Conservation (phyloP, 2,797 vertebrate genomes). For the Coregonus sp. region DNA sequence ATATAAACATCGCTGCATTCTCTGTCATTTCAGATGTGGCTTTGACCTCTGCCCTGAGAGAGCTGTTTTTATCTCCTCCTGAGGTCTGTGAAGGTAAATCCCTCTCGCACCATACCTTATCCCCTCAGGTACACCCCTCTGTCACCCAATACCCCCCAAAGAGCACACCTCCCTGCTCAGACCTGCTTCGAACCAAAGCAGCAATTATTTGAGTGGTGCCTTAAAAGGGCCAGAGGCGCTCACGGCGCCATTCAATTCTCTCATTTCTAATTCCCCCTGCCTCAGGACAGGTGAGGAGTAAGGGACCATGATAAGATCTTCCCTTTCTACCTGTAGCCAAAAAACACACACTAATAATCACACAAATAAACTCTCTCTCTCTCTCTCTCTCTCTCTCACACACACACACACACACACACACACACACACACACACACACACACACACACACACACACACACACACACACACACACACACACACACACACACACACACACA, state of each 20-base stretch:
- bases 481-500: no score
- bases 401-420: background rate
- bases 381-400: no score
- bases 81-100: constrained; percentile 68
- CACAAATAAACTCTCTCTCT: constrained; percentile 25
- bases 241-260: constrained; percentile 81
- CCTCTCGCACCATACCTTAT: constrained; percentile 19
- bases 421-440: background rate
- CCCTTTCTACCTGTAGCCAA: constrained; percentile 83
- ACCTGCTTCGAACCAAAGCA: constrained; percentile 83
- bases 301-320: constrained; percentile 83
- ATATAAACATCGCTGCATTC: constrained; percentile 50
- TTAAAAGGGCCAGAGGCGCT: constrained; percentile 73
- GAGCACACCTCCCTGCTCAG: constrained; percentile 79
- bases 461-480: no score
- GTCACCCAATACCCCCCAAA: constrained; percentile 80
- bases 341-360: constrained; percentile 60
- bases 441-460: no score
- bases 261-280: constrained; percentile 87
- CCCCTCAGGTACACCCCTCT: constrained; percentile 67
- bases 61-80: constrained; percentile 68
- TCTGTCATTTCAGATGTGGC: constrained; percentile 69
- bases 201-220: constrained; percentile 84
- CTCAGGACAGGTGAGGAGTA: constrained; percentile 88
- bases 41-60: constrained; percentile 69